These are phyloP conservation scores for Cyanoramphus novaezelandiae DNA, from an alignment of 2,113 vertebrate species.

Conservation along the genomic window DNA sequence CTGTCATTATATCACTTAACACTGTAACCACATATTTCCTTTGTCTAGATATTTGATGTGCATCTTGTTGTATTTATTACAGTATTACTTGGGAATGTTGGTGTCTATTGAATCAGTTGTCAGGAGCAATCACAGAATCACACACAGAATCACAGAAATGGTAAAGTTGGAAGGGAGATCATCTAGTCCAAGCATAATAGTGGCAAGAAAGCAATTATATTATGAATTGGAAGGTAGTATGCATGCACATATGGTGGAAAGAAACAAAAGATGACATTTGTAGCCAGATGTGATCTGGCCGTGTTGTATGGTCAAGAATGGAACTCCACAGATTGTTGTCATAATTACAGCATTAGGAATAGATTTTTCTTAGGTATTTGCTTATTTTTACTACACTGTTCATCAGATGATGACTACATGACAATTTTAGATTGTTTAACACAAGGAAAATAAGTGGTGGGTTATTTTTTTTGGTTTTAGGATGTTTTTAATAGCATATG, in stretches of 20 bases:
- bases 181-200: neutral
- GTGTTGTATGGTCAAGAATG: neutral
- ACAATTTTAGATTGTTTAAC: neutral
- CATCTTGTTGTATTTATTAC: slow-evolving; percentile 26
- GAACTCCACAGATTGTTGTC: neutral
- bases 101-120: neutral
- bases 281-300: neutral
- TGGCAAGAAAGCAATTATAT: neutral
- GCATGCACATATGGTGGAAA: neutral
- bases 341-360: neutral
- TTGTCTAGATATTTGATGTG: neutral
- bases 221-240: neutral
- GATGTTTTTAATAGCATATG: neutral
- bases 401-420: neutral
- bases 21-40: neutral
- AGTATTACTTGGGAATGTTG: slow-evolving; percentile 34
- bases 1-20: slow-evolving; percentile 9
- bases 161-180: neutral
- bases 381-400: neutral
- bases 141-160: neutral
- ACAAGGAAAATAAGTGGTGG: neutral
- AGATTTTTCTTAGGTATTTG: neutral
- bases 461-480: neutral
- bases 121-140: neutral
- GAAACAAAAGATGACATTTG: neutral